Evolutionary conservation across 2,888 invertebrate species (phyloP).

Genomic region (Molanna angustata): DNA sequence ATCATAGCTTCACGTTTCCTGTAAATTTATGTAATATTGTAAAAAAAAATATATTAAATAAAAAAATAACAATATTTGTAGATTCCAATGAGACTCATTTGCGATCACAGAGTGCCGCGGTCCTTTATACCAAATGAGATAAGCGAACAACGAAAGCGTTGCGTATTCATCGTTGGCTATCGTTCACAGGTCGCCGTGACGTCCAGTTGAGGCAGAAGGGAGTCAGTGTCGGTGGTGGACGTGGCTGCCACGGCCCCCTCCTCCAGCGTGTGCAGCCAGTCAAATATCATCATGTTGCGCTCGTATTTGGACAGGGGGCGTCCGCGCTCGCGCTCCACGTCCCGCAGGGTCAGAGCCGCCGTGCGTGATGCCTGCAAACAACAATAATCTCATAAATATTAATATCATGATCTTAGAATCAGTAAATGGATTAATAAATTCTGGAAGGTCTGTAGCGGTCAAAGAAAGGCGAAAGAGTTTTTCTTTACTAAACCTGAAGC

Average conservation of each 20-base stretch:
- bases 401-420: too few relatives aligned
- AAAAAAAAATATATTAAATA: too few relatives aligned
- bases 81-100: too few relatives aligned
- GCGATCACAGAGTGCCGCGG: too few relatives aligned
- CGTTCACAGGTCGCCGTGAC: conserved; percentile 12
- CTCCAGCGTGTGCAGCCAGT: conserved; percentile 87
- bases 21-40: too few relatives aligned
- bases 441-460: neutral
- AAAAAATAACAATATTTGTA: too few relatives aligned
- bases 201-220: too few relatives aligned
- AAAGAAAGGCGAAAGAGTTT: too few relatives aligned
- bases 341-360: conserved; percentile 62
- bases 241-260: conserved; percentile 52
- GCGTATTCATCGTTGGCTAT: conserved; percentile 2
- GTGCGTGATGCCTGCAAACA: conserved; percentile 22
- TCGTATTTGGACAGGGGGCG: conserved; percentile 86
- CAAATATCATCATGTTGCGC: conserved; percentile 94
- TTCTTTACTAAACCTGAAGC: too few relatives aligned
- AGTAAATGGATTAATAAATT: neutral
- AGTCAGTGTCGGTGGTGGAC: too few relatives aligned
- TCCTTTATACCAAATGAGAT: too few relatives aligned
- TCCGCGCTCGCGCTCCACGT: conserved; percentile 77
- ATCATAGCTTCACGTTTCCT: too few relatives aligned
- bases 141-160: neutral
- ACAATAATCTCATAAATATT: conserved; percentile 32